Evolutionary conservation across 2,888 invertebrate species (phyloP), one percentile per base, ranked within the genome.

Genomic region (Andrena marginata): DNA sequence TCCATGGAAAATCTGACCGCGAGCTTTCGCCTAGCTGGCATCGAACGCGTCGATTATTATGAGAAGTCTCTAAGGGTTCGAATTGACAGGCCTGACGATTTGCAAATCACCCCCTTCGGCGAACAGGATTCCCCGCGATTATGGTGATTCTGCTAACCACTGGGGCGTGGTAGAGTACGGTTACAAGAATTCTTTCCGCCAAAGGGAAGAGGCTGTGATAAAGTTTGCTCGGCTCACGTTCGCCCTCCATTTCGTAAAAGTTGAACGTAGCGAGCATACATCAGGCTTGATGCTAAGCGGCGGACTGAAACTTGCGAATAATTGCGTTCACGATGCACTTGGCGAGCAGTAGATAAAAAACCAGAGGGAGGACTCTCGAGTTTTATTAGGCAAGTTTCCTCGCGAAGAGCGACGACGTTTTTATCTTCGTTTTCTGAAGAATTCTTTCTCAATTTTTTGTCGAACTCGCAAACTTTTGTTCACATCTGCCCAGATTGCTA

Each of bases 321-420:
- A 86, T 86, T 86, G 87, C 86, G 72, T 75, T 86, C 79, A 64
- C 59, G 81, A 82, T 79, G 86, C 79, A 63, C 74, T 73, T 74
- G 74, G 84, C 86, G 84, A 82, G 82, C 59, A 10, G 67, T 51
- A 86, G 86, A 86, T 86, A 86, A 86, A 86, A 86, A 86, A 75
- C 63, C 69, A 65, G 56, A 60, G 23, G 62, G 74, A 63, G 65
- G 70, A 67, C 62, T 63, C 63, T n/a, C 31, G 33, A 78, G 84
- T 84, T 86, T 86, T 86, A 86, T 84, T 81, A 76, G 65, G 48
- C 72, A 85, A 86, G 65, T 86, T 86, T 49, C 59, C 68, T 70
- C 26, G 35, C 51, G 1, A 56, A n/a, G 33, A 48, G 33, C 62
- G 59, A 6, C 49, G 13, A 35, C 13, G 23, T 51, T 13, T 2